Evolutionary conservation across 2,113 vertebrate species (phyloP), one percentile per base, ranked within the genome.

Genomic region (Gymnocephalus cernua): DNA sequence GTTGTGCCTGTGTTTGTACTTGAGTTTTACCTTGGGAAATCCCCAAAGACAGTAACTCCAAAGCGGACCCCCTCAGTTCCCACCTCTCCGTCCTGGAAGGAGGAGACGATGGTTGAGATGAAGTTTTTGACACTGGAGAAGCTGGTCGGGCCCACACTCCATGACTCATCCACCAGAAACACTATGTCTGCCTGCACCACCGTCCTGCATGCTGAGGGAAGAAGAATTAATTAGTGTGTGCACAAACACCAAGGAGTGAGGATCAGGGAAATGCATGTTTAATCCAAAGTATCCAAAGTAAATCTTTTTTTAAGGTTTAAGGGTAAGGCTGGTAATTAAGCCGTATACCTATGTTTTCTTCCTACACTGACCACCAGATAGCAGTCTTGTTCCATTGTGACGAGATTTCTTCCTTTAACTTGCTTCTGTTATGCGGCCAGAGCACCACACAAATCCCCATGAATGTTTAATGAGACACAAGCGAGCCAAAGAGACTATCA

Each of bases 121-220:
- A 98, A 97, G 84, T 94, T 95, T 85, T 94, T 96, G 53, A 97
- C 85, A 48, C 80, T 83, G 80, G 1, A 69, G 76, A 95, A 96
- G 81, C 93, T 95, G 58, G 48, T 88, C 29, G 82, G 89, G 18
- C 94, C 95, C 0, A 94, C 7, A 0, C 86, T 88, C 95, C 95
- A 93, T 0, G 95, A 96, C 23, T 95, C 96, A 61, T 97, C 97
- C 90, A 97, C 92, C 1, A 98, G 92, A 91, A 98, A 97, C 35
- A 98, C 92, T 0, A 98, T 61, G 4, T 98, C 93, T 0, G 96
- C 97, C 71, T 92, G 92, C 78, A 93, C 93, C 3, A 94, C 95
- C 0, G 95, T 96, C 79, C 94, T 93, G 91, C 97, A 98, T n/a
- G 84, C 97, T 98, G 91, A 47, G 21, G 58, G 58, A 70, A 65